Evolutionary conservation across 1,140 invertebrate species (phyloP).

Genomic region (Tribolium madens): DNA sequence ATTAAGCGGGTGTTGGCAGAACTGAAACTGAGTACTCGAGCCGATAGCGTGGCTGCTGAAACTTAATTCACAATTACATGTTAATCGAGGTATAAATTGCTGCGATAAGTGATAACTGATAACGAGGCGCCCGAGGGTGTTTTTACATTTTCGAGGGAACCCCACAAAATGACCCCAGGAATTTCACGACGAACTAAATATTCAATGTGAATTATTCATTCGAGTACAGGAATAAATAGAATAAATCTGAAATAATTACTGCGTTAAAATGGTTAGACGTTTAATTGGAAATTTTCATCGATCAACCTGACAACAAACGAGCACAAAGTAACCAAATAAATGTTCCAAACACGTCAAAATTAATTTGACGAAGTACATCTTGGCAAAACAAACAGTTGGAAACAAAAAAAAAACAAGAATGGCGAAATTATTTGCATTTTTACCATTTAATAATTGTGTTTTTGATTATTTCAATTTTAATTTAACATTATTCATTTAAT

Average conservation of each 20-base stretch:
- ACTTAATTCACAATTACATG: slow-evolving; percentile 57
- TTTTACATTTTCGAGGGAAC: background rate
- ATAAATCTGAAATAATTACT: background rate
- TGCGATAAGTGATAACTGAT: slow-evolving; percentile 52
- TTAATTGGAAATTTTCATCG: background rate
- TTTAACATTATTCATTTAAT: too few species aligned
- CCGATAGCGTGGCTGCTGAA: slow-evolving; percentile 52
- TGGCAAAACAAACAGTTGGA: too few species aligned
- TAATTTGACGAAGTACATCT: too few species aligned
- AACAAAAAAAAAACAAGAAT: too few species aligned
- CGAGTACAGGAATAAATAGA: background rate
- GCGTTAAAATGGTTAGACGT: background rate
- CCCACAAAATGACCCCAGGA: background rate
- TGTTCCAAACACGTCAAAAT: background rate
- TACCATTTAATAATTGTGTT: too few species aligned
- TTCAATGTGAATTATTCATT: background rate
- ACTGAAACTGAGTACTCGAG: slow-evolving; percentile 11
- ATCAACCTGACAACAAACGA: background rate
- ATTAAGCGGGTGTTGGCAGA: slow-evolving; percentile 26
- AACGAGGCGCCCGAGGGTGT: slow-evolving; percentile 19
- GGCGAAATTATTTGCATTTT: too few species aligned
- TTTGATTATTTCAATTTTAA: too few species aligned
- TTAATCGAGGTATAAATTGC: slow-evolving; percentile 57
- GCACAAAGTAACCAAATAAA: background rate
- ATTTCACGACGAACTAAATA: background rate